Evolutionary conservation across 2,113 vertebrate species (phyloP).

Genomic region (Arothron firmamentum): DNA sequence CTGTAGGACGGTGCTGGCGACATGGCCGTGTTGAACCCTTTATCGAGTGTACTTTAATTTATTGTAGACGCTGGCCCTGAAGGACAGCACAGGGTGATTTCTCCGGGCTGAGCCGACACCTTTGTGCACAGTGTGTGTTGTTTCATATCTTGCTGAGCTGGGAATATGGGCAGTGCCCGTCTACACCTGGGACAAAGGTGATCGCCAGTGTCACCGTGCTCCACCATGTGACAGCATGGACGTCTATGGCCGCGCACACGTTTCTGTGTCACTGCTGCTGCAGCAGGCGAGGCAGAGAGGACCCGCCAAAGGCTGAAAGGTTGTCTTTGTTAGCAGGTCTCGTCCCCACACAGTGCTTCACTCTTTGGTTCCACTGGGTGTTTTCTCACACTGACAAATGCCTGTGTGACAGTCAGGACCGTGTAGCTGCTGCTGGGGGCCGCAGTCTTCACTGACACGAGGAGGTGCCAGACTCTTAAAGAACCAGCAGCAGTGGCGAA

Average conservation of each 20-base stretch:
- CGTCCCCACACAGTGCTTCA: conserved; percentile 66
- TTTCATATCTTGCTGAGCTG: conserved; percentile 4
- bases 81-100: conserved; percentile 3
- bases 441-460: conserved; percentile 35
- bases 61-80: conserved; percentile 4
- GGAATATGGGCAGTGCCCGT: conserved; percentile 17
- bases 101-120: conserved; percentile 7
- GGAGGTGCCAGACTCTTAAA: conserved; percentile 52
- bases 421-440: conserved; percentile 48
- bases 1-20: no score
- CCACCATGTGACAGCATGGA: conserved; percentile 34
- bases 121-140: conserved; percentile 17
- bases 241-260: conserved; percentile 4
- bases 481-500: conserved; percentile 24
- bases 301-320: conserved; percentile 62
- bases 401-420: conserved; percentile 55
- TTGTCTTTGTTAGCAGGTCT: conserved; percentile 71
- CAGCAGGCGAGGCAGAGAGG: conserved; percentile 40
- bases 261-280: conserved; percentile 40
- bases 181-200: conserved; percentile 63
- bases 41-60: background rate
- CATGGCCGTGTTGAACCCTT: no score
- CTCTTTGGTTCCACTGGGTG: conserved; percentile 67
- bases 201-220: conserved; percentile 43
- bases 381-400: conserved; percentile 65